Percentiles rank a stretch among this genome's conserved stretches.
These are phyloP conservation scores for Nothoprocta pentlandii DNA, from an alignment of 2,113 vertebrate species.

Conservation along the genomic window DNA sequence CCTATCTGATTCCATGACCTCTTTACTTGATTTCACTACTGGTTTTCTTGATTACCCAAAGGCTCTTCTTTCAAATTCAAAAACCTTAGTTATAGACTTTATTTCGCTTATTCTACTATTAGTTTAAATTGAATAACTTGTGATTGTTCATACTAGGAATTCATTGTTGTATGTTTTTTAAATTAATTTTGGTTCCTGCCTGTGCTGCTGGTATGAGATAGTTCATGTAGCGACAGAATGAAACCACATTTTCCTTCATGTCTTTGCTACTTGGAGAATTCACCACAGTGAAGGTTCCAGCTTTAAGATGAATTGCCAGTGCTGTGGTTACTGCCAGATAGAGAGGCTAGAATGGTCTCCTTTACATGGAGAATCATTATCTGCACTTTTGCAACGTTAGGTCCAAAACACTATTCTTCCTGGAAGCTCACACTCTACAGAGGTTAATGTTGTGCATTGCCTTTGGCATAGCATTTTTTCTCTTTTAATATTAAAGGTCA, in stretches of 20 bases:
- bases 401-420: background rate
- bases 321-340: background rate
- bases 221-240: background rate
- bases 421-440: background rate
- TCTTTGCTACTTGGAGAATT: background rate
- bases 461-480: background rate
- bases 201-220: slow-evolving; percentile 21
- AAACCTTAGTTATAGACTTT: background rate
- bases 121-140: slow-evolving; percentile 37
- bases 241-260: slow-evolving; percentile 6
- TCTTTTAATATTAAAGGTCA: background rate
- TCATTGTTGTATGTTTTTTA: background rate
- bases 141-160: background rate
- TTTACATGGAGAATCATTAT: background rate
- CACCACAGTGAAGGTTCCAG: slow-evolving; percentile 1
- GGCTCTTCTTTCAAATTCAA: background rate
- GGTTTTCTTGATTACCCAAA: background rate
- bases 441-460: background rate
- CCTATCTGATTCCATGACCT: accelerated
- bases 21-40: background rate
- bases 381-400: background rate
- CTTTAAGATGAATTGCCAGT: background rate
- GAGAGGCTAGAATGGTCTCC: background rate
- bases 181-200: background rate
- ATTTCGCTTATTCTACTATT: slow-evolving; percentile 11